These are phyloP conservation scores for Astropecten irregularis DNA, from an alignment of 53 echinoderm and acorn worm genomes.

Conservation along the genomic window DNA sequence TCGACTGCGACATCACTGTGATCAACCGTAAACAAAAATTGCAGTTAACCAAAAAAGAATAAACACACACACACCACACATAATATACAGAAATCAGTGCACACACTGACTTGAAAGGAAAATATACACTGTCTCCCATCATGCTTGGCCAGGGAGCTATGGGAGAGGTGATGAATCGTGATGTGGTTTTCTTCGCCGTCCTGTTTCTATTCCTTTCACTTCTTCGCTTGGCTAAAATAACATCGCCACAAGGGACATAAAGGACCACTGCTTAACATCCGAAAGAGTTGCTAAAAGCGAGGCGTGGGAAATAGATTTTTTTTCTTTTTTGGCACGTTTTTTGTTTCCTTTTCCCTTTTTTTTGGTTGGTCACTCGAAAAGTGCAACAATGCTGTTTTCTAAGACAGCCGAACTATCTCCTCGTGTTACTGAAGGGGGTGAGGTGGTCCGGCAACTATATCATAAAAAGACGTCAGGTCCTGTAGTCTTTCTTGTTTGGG, in stretches of 20 bases:
- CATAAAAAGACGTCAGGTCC: too few relatives aligned
- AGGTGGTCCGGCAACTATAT: too few relatives aligned
- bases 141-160: too few relatives aligned
- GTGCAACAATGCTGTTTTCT: conserved; percentile 30
- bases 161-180: too few relatives aligned
- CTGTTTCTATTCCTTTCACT: too few relatives aligned
- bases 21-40: conserved; percentile 38
- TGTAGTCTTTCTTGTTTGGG: too few relatives aligned
- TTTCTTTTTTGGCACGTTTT: too few relatives aligned
- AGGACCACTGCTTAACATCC: conserved; percentile 36
- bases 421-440: conserved; percentile 5
- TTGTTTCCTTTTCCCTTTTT: too few relatives aligned
- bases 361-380: background rate
- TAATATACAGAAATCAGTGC: conserved; percentile 21
- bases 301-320: conserved; percentile 46
- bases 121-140: conserved; percentile 17
- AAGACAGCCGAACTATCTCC: conserved; percentile 1
- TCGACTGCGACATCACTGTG: background rate
- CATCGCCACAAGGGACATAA: conserved; percentile 39
- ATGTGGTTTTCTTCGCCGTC: too few relatives aligned
- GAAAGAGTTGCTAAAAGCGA: conserved; percentile 50
- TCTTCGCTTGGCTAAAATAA: conserved; percentile 53
- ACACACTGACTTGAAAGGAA: background rate
- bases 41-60: too few relatives aligned
- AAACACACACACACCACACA: too few relatives aligned